These are phyloP conservation scores for Tenualosa thibaudeaui DNA, from an alignment of 2,797 vertebrate genomes.

Conservation along the genomic window DNA sequence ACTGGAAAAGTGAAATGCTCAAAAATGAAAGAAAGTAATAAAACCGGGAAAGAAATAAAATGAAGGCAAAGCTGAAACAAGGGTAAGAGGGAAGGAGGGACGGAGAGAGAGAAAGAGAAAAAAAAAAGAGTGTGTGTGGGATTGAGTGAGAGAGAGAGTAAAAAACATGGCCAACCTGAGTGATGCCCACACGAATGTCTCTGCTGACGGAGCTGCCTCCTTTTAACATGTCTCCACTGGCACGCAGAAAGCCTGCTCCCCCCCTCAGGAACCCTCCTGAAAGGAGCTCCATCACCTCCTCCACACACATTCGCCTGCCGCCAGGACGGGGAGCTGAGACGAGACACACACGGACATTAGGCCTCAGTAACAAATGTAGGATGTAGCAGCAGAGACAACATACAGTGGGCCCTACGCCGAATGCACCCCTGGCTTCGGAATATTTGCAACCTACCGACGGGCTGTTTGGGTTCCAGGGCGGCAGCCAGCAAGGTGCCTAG, in stretches of 20 bases:
- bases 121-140: neutral
- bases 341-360: neutral
- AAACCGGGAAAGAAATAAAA: neutral
- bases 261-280: slow-evolving; percentile 86
- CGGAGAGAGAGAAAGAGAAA: neutral
- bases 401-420: neutral
- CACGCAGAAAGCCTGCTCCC: slow-evolving; percentile 85
- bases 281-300: slow-evolving; percentile 86
- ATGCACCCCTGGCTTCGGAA: no score
- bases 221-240: slow-evolving; percentile 89
- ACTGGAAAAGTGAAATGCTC: neutral
- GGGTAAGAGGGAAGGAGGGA: no score
- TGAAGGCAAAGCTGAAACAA: neutral
- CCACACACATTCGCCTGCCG: slow-evolving; percentile 73
- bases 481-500: slow-evolving; percentile 84
- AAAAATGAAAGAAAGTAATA: slow-evolving; percentile 35
- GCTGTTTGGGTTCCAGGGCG: slow-evolving; percentile 74
- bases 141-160: neutral
- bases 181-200: slow-evolving; percentile 87
- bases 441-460: slow-evolving; percentile 65
- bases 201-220: slow-evolving; percentile 85
- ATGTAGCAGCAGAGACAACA: no score
- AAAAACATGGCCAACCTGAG: slow-evolving; percentile 76
- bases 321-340: slow-evolving; percentile 66
- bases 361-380: no score